Evolutionary conservation across 2,113 vertebrate species (phyloP), one percentile per base, ranked within the genome.

Genomic region (Excalfactoria chinensis): DNA sequence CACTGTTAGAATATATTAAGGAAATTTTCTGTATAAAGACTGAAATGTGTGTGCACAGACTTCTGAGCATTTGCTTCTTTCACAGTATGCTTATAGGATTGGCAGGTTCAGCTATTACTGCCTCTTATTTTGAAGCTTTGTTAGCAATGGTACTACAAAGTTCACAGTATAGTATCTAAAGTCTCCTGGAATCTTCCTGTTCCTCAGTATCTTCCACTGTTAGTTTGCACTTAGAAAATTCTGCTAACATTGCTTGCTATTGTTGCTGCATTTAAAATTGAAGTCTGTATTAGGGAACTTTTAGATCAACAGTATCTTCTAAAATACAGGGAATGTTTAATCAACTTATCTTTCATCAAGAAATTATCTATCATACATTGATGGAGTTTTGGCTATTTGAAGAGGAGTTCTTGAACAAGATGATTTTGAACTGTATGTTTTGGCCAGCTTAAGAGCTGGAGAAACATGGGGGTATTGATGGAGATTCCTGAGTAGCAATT

Each of bases 211-310:
- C 67, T 87, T 71, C 18, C 19, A 35, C 44, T 6, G 17, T 10
- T 51, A 49, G 34, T 83, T 79, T 93, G 28, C 25, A 46, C 20
- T 35, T 0, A 53, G 32, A 72, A 84, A 92, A 58, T 69, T 72
- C 21, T 76, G 35, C 7, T 28, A 75, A 8, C 16, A 60, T 72
- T 53, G 3, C 20, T 72, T 28, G 2, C 30, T 79, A 23, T 35
- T 66, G 7, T 11, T 51, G 46, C 64, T 25, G 21, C 64, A 18
- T 69, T 81, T 43, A 44, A 82, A 79, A 73, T 19, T 9, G 18
- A 11, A 35, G 4, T 41, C 41, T 56, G 0, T 28, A 6, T 69
- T 66, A 25, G 7, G 30, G 40, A 0, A 0, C 6, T 86, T 86
- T 78, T 69, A 82, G n/a, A 60, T 46, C 17, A 37, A 30, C 20